Conservation (phyloP, 1,140 invertebrate genomes). For the Rhopalosiphum padi region DNA sequence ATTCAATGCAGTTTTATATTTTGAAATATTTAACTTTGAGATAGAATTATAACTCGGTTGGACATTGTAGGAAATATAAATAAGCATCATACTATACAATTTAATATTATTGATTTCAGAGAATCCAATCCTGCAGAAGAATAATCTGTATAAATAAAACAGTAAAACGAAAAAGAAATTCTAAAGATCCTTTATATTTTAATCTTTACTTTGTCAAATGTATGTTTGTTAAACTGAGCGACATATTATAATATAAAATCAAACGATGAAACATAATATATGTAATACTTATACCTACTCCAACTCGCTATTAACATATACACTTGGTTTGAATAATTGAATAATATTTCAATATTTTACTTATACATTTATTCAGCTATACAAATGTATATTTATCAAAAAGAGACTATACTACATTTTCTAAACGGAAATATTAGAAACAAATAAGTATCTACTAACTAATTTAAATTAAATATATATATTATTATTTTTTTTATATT, state of each 20-base stretch:
- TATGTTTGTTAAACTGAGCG: not conserved
- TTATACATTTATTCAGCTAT: not conserved
- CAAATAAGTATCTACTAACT: not conserved
- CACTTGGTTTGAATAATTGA: not conserved
- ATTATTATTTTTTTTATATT: not conserved
- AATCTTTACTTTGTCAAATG: not conserved
- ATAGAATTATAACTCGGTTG: not conserved
- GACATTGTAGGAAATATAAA: not conserved
- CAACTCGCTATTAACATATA: not conserved
- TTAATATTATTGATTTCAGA: not conserved
- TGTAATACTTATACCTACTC: not conserved
- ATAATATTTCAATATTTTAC: not conserved
- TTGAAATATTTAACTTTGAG: not conserved
- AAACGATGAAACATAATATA: not conserved
- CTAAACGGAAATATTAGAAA: not conserved
- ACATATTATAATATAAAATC: slow-evolving; percentile 5
- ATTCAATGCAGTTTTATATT: not conserved
- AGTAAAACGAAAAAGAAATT: not conserved
- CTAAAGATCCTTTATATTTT: not conserved
- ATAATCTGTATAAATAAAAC: not conserved
- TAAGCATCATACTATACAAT: not conserved
- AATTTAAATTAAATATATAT: not conserved
- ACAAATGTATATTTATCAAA: not conserved
- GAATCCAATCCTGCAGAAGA: not conserved
- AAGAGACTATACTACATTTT: not conserved